Base-by-base conservation (phyloP, 2,113 vertebrate species). In the Egretta garzetta region DNA sequence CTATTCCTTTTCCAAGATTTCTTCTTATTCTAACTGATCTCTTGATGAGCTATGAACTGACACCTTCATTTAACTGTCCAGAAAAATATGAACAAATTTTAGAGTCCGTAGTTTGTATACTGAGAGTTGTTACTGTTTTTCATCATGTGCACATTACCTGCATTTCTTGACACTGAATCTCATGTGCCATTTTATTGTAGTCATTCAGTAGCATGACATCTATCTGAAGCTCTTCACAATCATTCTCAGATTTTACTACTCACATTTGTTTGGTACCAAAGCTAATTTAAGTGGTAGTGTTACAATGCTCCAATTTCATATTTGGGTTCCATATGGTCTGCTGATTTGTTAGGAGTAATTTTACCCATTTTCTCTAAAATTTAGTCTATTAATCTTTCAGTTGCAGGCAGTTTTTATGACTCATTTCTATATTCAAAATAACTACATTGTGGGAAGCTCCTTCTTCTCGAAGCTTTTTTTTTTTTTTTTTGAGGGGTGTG, bases 251-350 rank as follows among this genome's bases (percentile, higher is more conserved):
- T 66, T 86, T 90, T 88, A 20, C 62, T 73, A 67, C 15, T 85
- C 18, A 26, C 11, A 53, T 86, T 70, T 73, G 21, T 92, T 90
- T 83, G 30, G 23, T 75, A 83, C 4, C 8, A 83, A 86, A 86
- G 33, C 9, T 72, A 94, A 64, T 86, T 82, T 79, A 79, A 93
- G 15, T 33, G 43, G 60, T 39, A 49, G n/a, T 33, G 15, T 58
- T 92, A 90, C 16, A 82, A 35, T 4, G 9, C 5, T 86, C 24
- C 10, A 27, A 11, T 86, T 86, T 86, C 20, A 33, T 82, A 88
- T 86, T 80, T 93, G 74, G 53, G 23, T 88, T 93, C 39, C 74
- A 66, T 95, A 71, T 73, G 49, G 49, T 82, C 39, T 86, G 16
- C 8, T 64, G 52, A 76, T 85, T 92, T 90, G 18, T 76, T 88